Evolutionary conservation across 2,113 vertebrate species (phyloP), one percentile per base, ranked within the genome.

Genomic region (Elachura formosa): DNA sequence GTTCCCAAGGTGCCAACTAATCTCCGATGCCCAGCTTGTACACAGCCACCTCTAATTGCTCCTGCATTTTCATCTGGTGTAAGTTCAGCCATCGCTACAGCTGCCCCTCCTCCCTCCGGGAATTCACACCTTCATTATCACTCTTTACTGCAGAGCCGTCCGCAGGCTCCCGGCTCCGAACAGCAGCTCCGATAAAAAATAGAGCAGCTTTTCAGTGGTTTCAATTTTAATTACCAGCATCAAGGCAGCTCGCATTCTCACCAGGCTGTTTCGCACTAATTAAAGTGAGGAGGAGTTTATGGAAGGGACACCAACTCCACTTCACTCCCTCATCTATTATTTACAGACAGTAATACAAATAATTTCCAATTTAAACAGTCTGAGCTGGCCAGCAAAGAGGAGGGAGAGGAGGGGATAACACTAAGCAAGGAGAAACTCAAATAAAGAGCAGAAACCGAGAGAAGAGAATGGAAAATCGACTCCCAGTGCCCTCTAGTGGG

Each of bases 71-170:
- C 98, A 98, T 98, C 98, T 98, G 98, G 98, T 98, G 98, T 98
- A 98, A 98, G 98, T 98, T 98, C 98, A 98, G 98, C 98, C 98
- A 98, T 98, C 96, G 97, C 98, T 98, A 98, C 98, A 97, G 98
- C 98, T 98, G 98, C 98, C 98, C 98, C 97, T 97, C 98, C 97
- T 97, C 98, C 98, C 98, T 97, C 96, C 94, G 98, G 98, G 98
- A 98, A 98, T 98, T 99, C 98, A 98, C 99, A 99, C 98, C 98
- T 99, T 99, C 98, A 99, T 99, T 99, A 99, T 99, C 98, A 98
- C 98, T 99, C 98, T 99, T 99, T 99, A 99, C 99, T 98, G 98
- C 98, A 98, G 97, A 98, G 98, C 98, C 98, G 98, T 98, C 98
- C 97, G 96, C 96, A 97, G 98, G 98, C 98, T 98, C 98, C 98